Conservation (phyloP, 1,140 invertebrate species). For the Catajapyx aquilonaris region DNA sequence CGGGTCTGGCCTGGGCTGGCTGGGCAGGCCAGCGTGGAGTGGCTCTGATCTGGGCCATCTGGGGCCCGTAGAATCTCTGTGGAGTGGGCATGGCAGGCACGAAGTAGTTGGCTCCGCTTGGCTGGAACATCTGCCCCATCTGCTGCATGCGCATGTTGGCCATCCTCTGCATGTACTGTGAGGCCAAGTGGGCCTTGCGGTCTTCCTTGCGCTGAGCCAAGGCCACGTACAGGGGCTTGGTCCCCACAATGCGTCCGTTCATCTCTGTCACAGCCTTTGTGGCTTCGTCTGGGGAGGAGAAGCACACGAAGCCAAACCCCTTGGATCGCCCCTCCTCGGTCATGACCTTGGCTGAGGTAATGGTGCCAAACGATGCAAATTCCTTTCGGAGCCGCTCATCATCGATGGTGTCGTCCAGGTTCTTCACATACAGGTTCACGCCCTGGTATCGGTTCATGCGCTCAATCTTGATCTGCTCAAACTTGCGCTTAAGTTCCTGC, state of each 20-base stretch:
- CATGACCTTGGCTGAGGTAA: conserved; percentile 27
- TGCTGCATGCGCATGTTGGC: conserved; percentile 30
- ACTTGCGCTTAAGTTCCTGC: conserved; percentile 35
- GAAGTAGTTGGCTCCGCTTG: conserved; percentile 63
- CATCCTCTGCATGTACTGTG: conserved; percentile 42
- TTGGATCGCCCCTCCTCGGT: conserved; percentile 26
- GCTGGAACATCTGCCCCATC: conserved; percentile 29
- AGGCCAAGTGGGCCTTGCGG: conserved; percentile 40
- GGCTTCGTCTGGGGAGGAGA: conserved; percentile 46
- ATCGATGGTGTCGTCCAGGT: conserved; percentile 45
- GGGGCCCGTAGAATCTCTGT: conserved; percentile 24
- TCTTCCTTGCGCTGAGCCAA: conserved; percentile 52
- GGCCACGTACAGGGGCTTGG: conserved; percentile 51
- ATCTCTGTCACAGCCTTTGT: conserved; percentile 52
- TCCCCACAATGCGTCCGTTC: conserved; percentile 43
- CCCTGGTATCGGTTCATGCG: conserved; percentile 33
- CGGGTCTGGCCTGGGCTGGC: conserved; percentile 12
- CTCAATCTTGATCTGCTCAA: conserved; percentile 37
- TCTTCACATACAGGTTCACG: conserved; percentile 54
- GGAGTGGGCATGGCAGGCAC: conserved; percentile 34
- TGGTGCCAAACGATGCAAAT: conserved; percentile 40
- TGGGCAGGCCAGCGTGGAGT: conserved; percentile 27
- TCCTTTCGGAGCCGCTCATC: conserved; percentile 40
- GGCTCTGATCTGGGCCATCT: conserved; percentile 25
- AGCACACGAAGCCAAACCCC: conserved; percentile 58